Conservation (phyloP, 2,797 vertebrate species). For the Ctenochaetus hawaiiensis region DNA sequence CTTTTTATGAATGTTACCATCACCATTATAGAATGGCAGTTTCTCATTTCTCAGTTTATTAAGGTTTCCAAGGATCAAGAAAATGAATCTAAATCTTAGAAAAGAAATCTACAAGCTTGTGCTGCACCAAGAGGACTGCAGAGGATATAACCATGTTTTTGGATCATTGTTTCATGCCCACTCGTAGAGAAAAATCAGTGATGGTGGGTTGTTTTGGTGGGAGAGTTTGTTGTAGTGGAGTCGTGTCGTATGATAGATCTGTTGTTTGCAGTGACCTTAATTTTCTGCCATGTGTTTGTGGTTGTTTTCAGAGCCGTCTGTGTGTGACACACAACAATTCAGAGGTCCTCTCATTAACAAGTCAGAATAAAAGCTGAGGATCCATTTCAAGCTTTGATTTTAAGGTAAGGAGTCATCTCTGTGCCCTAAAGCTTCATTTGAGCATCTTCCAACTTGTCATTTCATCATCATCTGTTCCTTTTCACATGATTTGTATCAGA, state of each 20-base stretch:
- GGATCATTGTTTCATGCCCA: not conserved
- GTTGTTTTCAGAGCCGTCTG: conserved; percentile 59
- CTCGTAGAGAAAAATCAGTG: conserved; percentile 12
- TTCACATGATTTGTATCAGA: not conserved
- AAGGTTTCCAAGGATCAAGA: not conserved
- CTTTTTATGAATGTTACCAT: conserved; percentile 65
- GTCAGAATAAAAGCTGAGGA: conserved; percentile 33
- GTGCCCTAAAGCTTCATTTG: not conserved
- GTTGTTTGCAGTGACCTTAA: conserved; percentile 32
- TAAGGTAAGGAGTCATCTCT: conserved; percentile 56
- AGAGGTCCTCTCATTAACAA: conserved; percentile 34
- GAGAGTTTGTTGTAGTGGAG: conserved; percentile 1
- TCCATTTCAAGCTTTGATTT: conserved; percentile 15
- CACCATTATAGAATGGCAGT: conserved; percentile 78
- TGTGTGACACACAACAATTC: not conserved
- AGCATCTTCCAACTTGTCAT: not conserved
- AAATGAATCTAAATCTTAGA: conserved; percentile 21
- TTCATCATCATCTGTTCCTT: conserved; percentile 10
- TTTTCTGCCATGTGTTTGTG: conserved; percentile 50
- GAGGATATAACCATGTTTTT: conserved; percentile 15
- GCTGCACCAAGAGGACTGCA: conserved; percentile 21
- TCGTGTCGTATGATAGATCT: not conserved
- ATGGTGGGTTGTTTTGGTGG: conserved; percentile 34
- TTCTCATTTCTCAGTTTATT: conserved; percentile 54
- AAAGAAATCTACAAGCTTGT: not conserved